Conservation (phyloP, 1,140 invertebrate species). For the Rhyzopertha dominica region DNA sequence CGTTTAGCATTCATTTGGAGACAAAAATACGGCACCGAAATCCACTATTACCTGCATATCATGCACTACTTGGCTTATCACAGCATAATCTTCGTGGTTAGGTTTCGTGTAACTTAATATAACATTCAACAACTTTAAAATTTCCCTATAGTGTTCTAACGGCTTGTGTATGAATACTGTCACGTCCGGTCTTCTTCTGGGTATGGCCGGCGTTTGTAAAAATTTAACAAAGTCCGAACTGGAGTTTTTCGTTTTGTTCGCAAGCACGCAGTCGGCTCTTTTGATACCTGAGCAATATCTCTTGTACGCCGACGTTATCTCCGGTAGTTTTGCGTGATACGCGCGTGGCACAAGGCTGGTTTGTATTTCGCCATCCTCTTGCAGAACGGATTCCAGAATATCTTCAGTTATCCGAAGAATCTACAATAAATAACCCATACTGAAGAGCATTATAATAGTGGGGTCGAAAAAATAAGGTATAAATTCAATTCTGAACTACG, state of each 20-base stretch:
- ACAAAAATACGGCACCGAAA: neutral
- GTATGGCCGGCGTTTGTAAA: slow-evolving; percentile 70
- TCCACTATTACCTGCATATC: slow-evolving; percentile 45
- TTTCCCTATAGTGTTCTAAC: slow-evolving; percentile 67
- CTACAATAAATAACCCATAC: too few relatives aligned
- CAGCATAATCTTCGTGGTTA: slow-evolving; percentile 46
- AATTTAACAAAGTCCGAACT: slow-evolving; percentile 53
- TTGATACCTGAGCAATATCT: slow-evolving; percentile 77
- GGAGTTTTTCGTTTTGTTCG: slow-evolving; percentile 52
- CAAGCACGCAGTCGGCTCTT: slow-evolving; percentile 73
- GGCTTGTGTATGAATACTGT: slow-evolving; percentile 75
- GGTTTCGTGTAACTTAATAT: slow-evolving; percentile 45
- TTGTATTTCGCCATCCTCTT: slow-evolving; percentile 65
- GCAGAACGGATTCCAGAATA: slow-evolving; percentile 67
- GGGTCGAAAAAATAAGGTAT: too few relatives aligned
- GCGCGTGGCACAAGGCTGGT: slow-evolving; percentile 60
- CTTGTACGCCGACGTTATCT: slow-evolving; percentile 68
- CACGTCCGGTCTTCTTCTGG: slow-evolving; percentile 71
- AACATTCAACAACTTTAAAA: slow-evolving; percentile 51
- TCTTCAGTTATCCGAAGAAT: slow-evolving; percentile 72
- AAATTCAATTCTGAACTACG: too few relatives aligned
- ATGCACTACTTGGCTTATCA: slow-evolving; percentile 47
- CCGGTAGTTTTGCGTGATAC: slow-evolving; percentile 66
- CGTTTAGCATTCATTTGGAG: neutral
- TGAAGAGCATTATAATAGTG: too few relatives aligned